Conservation (phyloP, 2,797 vertebrate species). For the Salmo trutta region DNA sequence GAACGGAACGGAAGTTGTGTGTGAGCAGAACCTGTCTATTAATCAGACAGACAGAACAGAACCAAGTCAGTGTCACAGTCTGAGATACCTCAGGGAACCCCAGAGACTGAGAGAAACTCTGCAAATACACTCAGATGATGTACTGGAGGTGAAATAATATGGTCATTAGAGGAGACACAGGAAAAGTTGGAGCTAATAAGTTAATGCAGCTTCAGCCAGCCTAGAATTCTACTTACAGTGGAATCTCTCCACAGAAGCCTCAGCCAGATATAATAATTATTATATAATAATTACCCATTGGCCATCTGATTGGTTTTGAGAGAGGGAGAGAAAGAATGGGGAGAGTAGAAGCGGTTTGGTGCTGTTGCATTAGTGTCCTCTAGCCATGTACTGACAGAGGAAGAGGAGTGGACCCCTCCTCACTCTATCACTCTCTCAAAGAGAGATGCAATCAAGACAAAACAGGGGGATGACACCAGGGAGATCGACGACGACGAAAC, state of each 20-base stretch:
- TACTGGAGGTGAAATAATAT: too few species aligned
- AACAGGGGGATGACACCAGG: constrained; percentile 40
- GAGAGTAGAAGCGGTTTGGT: constrained; percentile 6
- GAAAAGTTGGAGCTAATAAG: neutral
- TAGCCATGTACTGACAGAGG: constrained; percentile 34
- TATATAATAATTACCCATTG: too few species aligned
- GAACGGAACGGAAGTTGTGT: constrained; percentile 51
- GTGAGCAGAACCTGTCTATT: constrained; percentile 46
- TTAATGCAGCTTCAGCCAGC: too few species aligned
- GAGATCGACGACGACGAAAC: constrained; percentile 24
- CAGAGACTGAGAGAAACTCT: constrained; percentile 26
- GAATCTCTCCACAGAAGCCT: too few species aligned
- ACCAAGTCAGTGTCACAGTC: constrained; percentile 34
- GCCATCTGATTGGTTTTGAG: too few species aligned
- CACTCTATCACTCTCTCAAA: too few species aligned
- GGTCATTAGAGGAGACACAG: neutral
- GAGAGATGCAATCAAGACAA: constrained; percentile 51
- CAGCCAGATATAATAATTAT: too few species aligned
- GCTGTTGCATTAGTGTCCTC: constrained; percentile 45
- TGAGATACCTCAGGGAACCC: constrained; percentile 30
- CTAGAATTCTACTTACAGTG: too few species aligned
- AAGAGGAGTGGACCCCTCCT: neutral
- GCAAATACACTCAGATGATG: neutral
- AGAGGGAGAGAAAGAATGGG: too few species aligned
- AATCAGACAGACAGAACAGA: constrained; percentile 39